Evolutionary conservation across 2,113 vertebrate species (phyloP).

Genomic region (Chloropsis cyanopogon): DNA sequence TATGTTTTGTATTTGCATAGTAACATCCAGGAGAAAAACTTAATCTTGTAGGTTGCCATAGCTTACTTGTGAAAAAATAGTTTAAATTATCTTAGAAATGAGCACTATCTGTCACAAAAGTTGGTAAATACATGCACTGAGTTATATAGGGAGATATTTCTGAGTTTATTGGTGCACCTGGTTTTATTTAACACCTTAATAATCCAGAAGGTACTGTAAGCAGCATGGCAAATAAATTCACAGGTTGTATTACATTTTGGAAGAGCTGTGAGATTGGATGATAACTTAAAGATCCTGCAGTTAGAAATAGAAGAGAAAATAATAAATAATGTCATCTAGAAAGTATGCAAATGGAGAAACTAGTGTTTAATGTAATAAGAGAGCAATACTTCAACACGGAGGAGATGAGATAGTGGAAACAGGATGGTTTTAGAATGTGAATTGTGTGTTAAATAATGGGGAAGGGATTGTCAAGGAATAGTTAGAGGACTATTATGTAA

Average conservation of each 20-base stretch:
- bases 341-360: neutral
- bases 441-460: neutral
- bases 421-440: neutral
- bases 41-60: neutral
- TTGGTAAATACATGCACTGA: neutral
- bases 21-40: neutral
- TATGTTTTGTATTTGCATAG: neutral
- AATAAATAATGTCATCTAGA: conserved; percentile 4
- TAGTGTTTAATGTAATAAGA: neutral
- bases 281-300: neutral
- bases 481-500: neutral
- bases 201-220: neutral
- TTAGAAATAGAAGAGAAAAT: neutral
- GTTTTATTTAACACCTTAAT: conserved; percentile 52
- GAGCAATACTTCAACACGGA: neutral
- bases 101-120: neutral
- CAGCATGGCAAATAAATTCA: conserved; percentile 16
- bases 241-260: neutral
- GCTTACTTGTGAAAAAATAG: neutral
- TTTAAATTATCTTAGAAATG: neutral
- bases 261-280: conserved; percentile 6
- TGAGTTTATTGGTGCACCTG: neutral
- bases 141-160: neutral
- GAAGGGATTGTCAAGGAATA: neutral
- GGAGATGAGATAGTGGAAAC: neutral